phyloP scores from a whole-genome alignment of 2,797 vertebrate species.

The Dendrocincla tyrannina region DNA sequence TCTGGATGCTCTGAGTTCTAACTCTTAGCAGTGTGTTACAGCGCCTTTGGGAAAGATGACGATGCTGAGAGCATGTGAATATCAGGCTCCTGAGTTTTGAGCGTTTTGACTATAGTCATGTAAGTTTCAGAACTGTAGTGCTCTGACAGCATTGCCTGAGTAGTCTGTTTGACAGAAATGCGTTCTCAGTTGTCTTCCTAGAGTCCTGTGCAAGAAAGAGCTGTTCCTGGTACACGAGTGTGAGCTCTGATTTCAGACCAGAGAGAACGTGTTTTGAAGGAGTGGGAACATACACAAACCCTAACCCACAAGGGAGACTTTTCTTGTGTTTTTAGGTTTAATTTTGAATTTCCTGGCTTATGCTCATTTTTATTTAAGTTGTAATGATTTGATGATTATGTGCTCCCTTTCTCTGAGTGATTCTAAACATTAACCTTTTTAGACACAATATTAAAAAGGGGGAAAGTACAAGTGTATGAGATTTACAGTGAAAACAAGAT shows the following conservation, averaged over 20 bases:
- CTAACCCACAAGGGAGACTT: neutral
- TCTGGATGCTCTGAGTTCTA: neutral
- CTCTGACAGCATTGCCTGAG: neutral
- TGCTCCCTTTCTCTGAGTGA: neutral
- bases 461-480: neutral
- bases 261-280: neutral
- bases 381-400: neutral
- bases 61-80: neutral
- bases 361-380: neutral
- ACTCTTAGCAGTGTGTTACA: neutral
- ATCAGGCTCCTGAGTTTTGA: neutral
- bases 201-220: neutral
- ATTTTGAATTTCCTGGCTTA: constrained; percentile 5
- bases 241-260: neutral
- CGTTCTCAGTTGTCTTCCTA: neutral
- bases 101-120: neutral
- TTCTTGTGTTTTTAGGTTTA: neutral
- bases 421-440: neutral
- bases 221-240: neutral
- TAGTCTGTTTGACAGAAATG: neutral
- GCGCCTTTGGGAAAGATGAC: neutral
- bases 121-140: neutral
- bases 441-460: neutral
- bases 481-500: constrained; percentile 12
- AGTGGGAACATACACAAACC: neutral